Percentiles rank a stretch among this genome's conserved stretches.
Evolutionary conservation across 2,113 vertebrate species (phyloP).

Genomic region (Pluvialis apricaria): DNA sequence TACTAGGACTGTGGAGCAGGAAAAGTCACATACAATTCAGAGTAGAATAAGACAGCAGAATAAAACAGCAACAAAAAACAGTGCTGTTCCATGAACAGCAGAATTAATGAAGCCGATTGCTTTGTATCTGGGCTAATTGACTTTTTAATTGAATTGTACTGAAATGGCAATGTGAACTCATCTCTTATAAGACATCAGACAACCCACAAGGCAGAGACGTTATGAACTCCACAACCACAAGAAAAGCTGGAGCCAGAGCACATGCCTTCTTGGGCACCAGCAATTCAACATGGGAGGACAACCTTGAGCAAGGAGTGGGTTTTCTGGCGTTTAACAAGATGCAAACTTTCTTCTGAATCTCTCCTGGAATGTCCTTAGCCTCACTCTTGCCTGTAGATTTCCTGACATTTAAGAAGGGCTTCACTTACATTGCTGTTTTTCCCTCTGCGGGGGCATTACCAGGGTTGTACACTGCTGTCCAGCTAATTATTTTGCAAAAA

Average conservation of each 20-base stretch:
- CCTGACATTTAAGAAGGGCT: conserved; percentile 5
- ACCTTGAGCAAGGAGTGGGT: conserved; percentile 50
- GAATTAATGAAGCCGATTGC: conserved; percentile 44
- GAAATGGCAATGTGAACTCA: conserved; percentile 60
- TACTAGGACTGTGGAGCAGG: background rate
- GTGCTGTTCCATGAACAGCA: background rate
- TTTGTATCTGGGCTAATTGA: conserved; percentile 67
- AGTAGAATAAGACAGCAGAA: background rate
- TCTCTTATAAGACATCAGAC: conserved; percentile 62
- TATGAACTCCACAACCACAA: conserved; percentile 67
- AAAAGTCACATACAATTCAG: background rate
- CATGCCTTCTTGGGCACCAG: conserved; percentile 49
- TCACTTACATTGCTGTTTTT: background rate
- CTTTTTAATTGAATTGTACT: conserved; percentile 66
- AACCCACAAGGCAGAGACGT: conserved; percentile 53
- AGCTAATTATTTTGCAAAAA: conserved; percentile 34
- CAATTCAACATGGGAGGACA: conserved; percentile 43
- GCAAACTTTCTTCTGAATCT: conserved; percentile 11
- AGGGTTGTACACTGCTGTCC: background rate
- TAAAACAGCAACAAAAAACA: background rate
- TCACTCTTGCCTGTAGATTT: background rate
- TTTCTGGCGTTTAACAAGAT: conserved; percentile 30
- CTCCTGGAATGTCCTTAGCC: background rate
- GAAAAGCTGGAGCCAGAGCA: conserved; percentile 54
- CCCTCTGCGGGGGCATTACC: background rate